Evolutionary conservation across 2,888 invertebrate species (phyloP).

Genomic region (Xestia xanthographa): DNA sequence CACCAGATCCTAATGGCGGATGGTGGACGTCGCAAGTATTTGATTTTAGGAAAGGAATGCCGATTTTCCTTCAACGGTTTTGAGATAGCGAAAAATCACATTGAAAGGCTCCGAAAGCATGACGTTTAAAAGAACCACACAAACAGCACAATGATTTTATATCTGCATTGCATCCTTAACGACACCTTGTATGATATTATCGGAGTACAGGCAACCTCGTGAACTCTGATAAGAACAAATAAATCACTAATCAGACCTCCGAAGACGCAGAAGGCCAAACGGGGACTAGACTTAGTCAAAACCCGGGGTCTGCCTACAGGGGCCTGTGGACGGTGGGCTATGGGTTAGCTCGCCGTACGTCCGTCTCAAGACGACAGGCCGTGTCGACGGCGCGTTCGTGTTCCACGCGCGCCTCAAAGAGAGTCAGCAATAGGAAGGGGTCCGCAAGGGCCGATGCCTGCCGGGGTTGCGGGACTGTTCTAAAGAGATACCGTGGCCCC

Average conservation of each 20-base stretch:
- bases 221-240: constrained; percentile 51
- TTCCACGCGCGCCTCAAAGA: too few relatives aligned
- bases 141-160: neutral
- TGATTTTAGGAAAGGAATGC: neutral
- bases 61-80: neutral
- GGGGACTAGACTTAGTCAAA: neutral
- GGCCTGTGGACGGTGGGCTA: too few relatives aligned
- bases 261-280: constrained; percentile 7
- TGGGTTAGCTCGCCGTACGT: too few relatives aligned
- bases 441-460: too few relatives aligned
- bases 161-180: neutral
- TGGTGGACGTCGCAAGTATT: neutral
- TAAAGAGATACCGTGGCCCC: too few relatives aligned
- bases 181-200: constrained; percentile 1
- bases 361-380: too few relatives aligned
- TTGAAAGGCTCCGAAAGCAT: neutral
- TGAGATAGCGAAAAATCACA: neutral
- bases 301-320: neutral
- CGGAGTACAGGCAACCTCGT: constrained; percentile 27
- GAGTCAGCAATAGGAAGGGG: too few relatives aligned
- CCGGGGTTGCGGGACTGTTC: too few relatives aligned
- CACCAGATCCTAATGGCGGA: fast-evolving
- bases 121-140: neutral
- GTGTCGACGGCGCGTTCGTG: too few relatives aligned
- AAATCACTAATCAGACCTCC: constrained; percentile 34